Percentiles rank a stretch among this genome's conserved stretches.
Evolutionary conservation across 1,140 invertebrate genomes (phyloP).

Genomic region (Lordiphosa collinella): DNA sequence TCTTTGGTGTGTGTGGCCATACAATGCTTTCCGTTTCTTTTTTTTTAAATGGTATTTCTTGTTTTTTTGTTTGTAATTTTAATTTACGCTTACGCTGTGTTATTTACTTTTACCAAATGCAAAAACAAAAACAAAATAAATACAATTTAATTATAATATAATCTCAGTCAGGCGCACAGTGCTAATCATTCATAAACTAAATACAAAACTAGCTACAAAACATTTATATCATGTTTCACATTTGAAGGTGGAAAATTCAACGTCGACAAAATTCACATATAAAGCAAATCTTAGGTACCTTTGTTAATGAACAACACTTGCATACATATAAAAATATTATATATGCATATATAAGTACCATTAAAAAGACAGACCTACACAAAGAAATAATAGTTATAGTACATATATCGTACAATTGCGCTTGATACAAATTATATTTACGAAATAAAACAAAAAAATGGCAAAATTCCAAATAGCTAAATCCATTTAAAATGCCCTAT

Average conservation of each 20-base stretch:
- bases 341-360: slow-evolving; percentile 26
- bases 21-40: slow-evolving; percentile 40
- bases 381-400: background rate
- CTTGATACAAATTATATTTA: too few species aligned
- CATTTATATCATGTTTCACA: slow-evolving; percentile 70
- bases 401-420: background rate
- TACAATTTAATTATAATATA: slow-evolving; percentile 24
- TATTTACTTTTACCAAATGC: slow-evolving; percentile 64
- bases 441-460: slow-evolving; percentile 10
- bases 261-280: slow-evolving; percentile 35
- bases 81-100: slow-evolving; percentile 62
- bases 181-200: slow-evolving; percentile 36
- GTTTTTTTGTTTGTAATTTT: slow-evolving; percentile 38
- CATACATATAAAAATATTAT: slow-evolving; percentile 40
- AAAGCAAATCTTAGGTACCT: slow-evolving; percentile 74
- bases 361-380: slow-evolving; percentile 16
- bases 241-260: slow-evolving; percentile 40
- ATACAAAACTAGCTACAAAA: slow-evolving; percentile 9
- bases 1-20: slow-evolving; percentile 51
- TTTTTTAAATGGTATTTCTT: slow-evolving; percentile 8
- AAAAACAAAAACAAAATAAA: slow-evolving; percentile 25
- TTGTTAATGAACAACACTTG: slow-evolving; percentile 59
- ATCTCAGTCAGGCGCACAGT: slow-evolving; percentile 60
- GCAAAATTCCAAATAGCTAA: slow-evolving; percentile 32
- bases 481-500: slow-evolving; percentile 17